Conservation (phyloP, 2,113 vertebrate genomes). For the Erinaceus europaeus region DNA sequence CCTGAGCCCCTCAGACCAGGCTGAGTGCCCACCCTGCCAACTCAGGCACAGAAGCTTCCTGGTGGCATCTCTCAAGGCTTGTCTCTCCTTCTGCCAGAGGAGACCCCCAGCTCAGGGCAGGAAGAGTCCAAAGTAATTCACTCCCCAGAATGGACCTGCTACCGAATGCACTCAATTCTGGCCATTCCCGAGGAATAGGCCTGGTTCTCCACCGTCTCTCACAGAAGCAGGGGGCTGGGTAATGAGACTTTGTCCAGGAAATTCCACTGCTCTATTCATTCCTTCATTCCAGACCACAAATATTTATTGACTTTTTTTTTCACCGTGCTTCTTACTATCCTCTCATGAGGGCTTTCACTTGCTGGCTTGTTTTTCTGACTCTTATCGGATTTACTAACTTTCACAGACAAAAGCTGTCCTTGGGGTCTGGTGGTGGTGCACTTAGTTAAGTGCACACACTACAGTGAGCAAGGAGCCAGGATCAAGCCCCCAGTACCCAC, state of each 20-base stretch:
- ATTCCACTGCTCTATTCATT: conserved; percentile 67
- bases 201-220: conserved; percentile 56
- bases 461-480: too few relatives aligned
- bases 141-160: conserved; percentile 57
- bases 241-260: conserved; percentile 66
- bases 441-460: too few relatives aligned
- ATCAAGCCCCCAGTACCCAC: too few relatives aligned
- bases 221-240: conserved; percentile 60
- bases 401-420: neutral
- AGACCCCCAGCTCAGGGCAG: conserved; percentile 2
- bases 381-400: conserved; percentile 33
- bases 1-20: conserved; percentile 6
- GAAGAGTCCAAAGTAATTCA: conserved; percentile 44
- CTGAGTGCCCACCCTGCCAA: conserved; percentile 8
- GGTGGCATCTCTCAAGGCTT: conserved; percentile 18
- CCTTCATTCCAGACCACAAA: conserved; percentile 50
- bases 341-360: conserved; percentile 3
- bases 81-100: conserved; percentile 12
- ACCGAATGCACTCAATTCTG: conserved; percentile 61
- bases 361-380: neutral
- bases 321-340: neutral
- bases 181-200: conserved; percentile 68
- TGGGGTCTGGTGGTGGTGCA: too few relatives aligned
- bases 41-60: conserved; percentile 22
- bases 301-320: conserved; percentile 54